Conservation (phyloP, 2,797 vertebrate genomes). For the Argentina silus region DNA sequence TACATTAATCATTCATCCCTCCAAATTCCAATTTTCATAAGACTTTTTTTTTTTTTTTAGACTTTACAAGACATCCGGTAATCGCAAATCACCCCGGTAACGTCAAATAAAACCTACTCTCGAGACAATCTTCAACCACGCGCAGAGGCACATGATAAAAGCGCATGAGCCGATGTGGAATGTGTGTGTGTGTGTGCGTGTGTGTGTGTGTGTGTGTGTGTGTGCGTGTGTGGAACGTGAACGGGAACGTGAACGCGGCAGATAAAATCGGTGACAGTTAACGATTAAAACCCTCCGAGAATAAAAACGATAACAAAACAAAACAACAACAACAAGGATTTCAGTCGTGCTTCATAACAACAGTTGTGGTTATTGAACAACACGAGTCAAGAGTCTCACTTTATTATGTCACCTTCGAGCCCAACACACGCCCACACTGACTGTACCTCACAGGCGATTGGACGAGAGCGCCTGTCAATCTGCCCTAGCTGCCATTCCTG, state of each 20-base stretch:
- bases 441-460: slow-evolving; percentile 56
- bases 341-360: slow-evolving; percentile 25
- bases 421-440: slow-evolving; percentile 60
- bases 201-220: too few species aligned
- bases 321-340: slow-evolving; percentile 36
- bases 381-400: slow-evolving; percentile 7
- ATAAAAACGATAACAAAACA: not conserved
- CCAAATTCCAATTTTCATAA: too few species aligned
- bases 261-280: too few species aligned
- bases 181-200: not conserved
- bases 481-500: slow-evolving; percentile 53
- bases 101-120: not conserved
- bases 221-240: too few species aligned
- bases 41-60: too few species aligned
- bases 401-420: slow-evolving; percentile 2
- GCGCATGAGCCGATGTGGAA: not conserved
- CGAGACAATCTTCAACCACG: not conserved
- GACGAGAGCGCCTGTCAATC: slow-evolving; percentile 63
- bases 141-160: slow-evolving; percentile 40
- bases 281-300: too few species aligned
- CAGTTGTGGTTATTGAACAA: slow-evolving; percentile 7
- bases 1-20: too few species aligned
- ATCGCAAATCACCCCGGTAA: too few species aligned
- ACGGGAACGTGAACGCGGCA: too few species aligned
- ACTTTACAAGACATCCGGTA: not conserved